A percentile compares a stretch with the other conserved stretches of the same genome.
Conservation (phyloP, 2,888 invertebrate species). For the Brachypalpus laphriformis region DNA sequence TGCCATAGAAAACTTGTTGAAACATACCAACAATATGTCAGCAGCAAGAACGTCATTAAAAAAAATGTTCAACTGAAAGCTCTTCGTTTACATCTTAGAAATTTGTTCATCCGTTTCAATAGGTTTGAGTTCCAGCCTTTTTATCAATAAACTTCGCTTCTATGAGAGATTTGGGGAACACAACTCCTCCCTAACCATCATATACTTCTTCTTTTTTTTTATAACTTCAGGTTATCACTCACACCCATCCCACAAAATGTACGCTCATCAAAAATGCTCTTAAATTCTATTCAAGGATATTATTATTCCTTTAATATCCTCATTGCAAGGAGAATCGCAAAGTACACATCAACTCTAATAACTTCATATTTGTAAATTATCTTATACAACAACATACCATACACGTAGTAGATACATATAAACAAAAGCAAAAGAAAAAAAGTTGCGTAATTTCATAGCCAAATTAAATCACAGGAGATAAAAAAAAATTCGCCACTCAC, state of each 20-base stretch:
- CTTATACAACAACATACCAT: not conserved
- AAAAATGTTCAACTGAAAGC: not conserved
- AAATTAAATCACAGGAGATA: constrained; percentile 16
- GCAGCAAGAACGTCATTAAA: not conserved
- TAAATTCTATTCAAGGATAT: not conserved
- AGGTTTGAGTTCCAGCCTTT: not conserved
- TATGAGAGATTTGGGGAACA: not conserved
- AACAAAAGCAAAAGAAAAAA: not conserved
- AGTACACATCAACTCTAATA: not conserved
- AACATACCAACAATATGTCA: not conserved
- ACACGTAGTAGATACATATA: not conserved
- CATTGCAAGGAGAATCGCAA: not conserved
- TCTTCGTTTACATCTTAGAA: not conserved
- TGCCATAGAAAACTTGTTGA: not conserved
- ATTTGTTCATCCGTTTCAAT: too few relatives aligned
- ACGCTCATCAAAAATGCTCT: not conserved
- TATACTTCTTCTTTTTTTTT: not conserved
- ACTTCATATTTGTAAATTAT: constrained; percentile 3
- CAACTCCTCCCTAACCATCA: not conserved
- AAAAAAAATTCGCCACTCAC: not conserved
- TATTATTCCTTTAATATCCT: not conserved
- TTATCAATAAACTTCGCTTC: not conserved
- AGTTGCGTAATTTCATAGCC: not conserved
- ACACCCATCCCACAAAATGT: not conserved
- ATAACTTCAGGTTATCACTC: not conserved